phyloP scores from a whole-genome alignment of 2,113 vertebrate genomes.

The Oostethus manadensis region DNA sequence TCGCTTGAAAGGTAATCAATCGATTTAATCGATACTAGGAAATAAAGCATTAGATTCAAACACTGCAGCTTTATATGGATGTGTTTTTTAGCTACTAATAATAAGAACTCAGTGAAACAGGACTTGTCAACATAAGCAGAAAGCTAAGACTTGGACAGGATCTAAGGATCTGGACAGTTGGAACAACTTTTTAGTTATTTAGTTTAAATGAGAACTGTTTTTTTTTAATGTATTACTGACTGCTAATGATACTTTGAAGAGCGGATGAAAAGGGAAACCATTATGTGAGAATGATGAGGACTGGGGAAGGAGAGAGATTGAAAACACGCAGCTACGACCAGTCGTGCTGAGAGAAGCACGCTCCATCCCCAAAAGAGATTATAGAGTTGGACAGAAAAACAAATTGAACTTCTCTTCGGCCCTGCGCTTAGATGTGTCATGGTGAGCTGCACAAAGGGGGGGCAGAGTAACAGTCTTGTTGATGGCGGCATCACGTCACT shows the following conservation, averaged over 20 bases:
- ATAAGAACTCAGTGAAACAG: no score
- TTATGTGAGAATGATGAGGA: slow-evolving; percentile 31
- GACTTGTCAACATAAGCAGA: no score
- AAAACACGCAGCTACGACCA: slow-evolving; percentile 42
- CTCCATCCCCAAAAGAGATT: slow-evolving; percentile 51
- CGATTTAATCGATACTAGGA: no score
- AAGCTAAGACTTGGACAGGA: no score
- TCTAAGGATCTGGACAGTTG: no score
- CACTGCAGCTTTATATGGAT: no score
- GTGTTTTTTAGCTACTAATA: no score
- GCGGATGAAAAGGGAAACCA: slow-evolving; percentile 45
- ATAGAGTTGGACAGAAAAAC: slow-evolving; percentile 42
- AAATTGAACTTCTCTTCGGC: slow-evolving; percentile 41
- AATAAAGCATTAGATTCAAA: no score
- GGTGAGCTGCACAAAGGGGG: slow-evolving; percentile 31
- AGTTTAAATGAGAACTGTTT: slow-evolving; percentile 17
- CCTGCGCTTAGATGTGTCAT: slow-evolving; percentile 32
- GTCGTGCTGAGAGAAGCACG: slow-evolving; percentile 12
- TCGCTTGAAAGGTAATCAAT: no score
- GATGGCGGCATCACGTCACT: slow-evolving; percentile 50
- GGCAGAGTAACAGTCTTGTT: slow-evolving; percentile 25
- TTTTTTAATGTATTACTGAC: slow-evolving; percentile 42
- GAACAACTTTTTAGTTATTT: slow-evolving; percentile 13
- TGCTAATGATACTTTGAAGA: slow-evolving; percentile 40
- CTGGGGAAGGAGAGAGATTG: not conserved